phyloP scores from a whole-genome alignment of 2,113 vertebrate species.

The Petrocephalus zakoni region DNA sequence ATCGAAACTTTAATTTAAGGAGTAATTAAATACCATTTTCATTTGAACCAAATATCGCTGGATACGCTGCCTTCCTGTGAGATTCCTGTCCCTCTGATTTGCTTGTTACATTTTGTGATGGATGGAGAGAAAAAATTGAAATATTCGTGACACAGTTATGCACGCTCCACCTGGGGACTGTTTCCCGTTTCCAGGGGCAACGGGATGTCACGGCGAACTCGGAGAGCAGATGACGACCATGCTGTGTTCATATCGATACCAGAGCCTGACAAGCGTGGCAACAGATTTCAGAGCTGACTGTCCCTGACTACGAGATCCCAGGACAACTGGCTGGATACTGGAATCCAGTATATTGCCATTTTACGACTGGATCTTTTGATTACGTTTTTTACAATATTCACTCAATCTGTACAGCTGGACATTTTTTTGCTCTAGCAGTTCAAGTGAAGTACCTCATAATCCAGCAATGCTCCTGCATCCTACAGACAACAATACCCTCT shows the following conservation, averaged over 20 bases:
- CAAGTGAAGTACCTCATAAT: not conserved
- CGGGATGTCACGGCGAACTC: constrained; percentile 2
- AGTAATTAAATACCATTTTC: not conserved
- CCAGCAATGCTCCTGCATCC: not conserved
- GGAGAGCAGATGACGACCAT: not conserved
- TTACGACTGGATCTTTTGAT: not conserved
- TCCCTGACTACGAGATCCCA: not conserved
- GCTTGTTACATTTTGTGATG: not conserved
- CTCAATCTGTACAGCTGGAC: not conserved
- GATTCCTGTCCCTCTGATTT: not conserved
- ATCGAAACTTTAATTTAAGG: not conserved
- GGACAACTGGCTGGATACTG: not conserved
- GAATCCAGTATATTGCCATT: not conserved
- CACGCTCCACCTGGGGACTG: not conserved
- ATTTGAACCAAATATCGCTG: not conserved
- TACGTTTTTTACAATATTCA: not conserved
- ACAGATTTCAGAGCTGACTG: not conserved
- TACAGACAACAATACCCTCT: not conserved
- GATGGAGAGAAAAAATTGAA: not conserved
- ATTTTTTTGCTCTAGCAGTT: not conserved
- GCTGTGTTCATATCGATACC: not conserved
- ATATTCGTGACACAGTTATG: not conserved
- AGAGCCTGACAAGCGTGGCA: not conserved
- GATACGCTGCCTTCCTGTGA: not conserved
- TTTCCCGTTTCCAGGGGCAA: constrained; percentile 8